Conservation (phyloP, 1,140 invertebrate genomes). For the Dendrolimus kikuchii region DNA sequence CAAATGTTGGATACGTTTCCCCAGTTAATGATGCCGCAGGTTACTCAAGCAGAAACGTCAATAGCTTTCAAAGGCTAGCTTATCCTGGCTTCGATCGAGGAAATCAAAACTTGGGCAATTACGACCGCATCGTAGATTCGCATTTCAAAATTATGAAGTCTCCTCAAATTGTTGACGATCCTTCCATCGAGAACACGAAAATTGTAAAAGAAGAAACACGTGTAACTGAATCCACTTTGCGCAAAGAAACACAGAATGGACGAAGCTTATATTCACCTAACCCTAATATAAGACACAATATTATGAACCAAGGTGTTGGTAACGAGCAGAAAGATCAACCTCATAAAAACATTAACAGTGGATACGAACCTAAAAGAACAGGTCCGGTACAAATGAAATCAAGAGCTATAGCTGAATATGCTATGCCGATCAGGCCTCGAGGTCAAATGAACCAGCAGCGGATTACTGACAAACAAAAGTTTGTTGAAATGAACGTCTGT, state of each 20-base stretch:
- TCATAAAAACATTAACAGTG: background rate
- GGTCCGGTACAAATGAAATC: too few relatives aligned
- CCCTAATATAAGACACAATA: background rate
- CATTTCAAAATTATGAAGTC: slow-evolving; percentile 29
- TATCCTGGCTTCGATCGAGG: slow-evolving; percentile 17
- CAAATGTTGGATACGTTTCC: slow-evolving; percentile 21
- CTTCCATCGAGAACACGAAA: background rate
- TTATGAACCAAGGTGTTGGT: background rate
- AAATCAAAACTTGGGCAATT: slow-evolving; percentile 25
- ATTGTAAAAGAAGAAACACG: background rate
- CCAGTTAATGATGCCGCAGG: slow-evolving; percentile 11
- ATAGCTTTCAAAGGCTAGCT: slow-evolving; percentile 26
- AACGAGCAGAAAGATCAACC: background rate
- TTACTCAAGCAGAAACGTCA: slow-evolving; percentile 18
- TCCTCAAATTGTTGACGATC: slow-evolving; percentile 7
- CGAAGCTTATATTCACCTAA: background rate
- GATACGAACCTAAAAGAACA: too few relatives aligned
- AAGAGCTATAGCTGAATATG: background rate
- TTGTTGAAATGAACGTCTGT: slow-evolving; percentile 19
- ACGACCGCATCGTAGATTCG: slow-evolving; percentile 29
- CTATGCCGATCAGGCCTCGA: background rate
- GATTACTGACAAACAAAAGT: slow-evolving; percentile 10
- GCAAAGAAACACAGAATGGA: background rate
- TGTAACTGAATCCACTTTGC: background rate
- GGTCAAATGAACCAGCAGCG: background rate